Evolutionary conservation across 1,140 invertebrate species (phyloP), one percentile per base, ranked within the genome.

Genomic region (Atopsyche davidsoni): DNA sequence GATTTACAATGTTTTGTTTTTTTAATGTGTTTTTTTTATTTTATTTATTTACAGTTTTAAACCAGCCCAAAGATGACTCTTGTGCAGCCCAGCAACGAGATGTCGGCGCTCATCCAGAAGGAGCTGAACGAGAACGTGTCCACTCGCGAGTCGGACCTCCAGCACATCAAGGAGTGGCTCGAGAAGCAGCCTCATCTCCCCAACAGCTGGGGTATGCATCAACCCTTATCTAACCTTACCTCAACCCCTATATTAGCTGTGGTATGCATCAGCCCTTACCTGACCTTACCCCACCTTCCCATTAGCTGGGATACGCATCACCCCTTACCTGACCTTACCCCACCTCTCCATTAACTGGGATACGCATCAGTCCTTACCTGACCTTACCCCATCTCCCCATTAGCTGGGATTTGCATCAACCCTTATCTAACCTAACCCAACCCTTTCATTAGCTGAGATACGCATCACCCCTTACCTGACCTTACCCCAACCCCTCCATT

Each of bases 311-410:
- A n/a, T n/a, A n/a, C n/a, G n/a, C n/a, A n/a, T n/a, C n/a, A n/a
- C n/a, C n/a, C n/a, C n/a, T n/a, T n/a, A n/a, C n/a, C n/a, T n/a
- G n/a, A n/a, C n/a, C n/a, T n/a, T n/a, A n/a, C n/a, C n/a, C n/a
- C n/a, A n/a, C n/a, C n/a, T n/a, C n/a, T n/a, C n/a, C n/a, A n/a
- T n/a, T n/a, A n/a, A n/a, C n/a, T n/a, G n/a, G n/a, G n/a, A n/a
- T n/a, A n/a, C n/a, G n/a, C n/a, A n/a, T n/a, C n/a, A n/a, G n/a
- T n/a, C n/a, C n/a, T n/a, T n/a, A n/a, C n/a, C n/a, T n/a, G n/a
- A n/a, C n/a, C n/a, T n/a, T n/a, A n/a, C 84, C 86, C 0, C 85
- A 89, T 75, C 68, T 88, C 38, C 85, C 84, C 14, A 68, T 78
- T 42, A 80, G 79, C 31, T 79, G 82, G 72, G 85, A 84, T 87